Evolutionary conservation across 2,888 invertebrate genomes (phyloP), one percentile per base, ranked within the genome.

Genomic region (Blera fallax): DNA sequence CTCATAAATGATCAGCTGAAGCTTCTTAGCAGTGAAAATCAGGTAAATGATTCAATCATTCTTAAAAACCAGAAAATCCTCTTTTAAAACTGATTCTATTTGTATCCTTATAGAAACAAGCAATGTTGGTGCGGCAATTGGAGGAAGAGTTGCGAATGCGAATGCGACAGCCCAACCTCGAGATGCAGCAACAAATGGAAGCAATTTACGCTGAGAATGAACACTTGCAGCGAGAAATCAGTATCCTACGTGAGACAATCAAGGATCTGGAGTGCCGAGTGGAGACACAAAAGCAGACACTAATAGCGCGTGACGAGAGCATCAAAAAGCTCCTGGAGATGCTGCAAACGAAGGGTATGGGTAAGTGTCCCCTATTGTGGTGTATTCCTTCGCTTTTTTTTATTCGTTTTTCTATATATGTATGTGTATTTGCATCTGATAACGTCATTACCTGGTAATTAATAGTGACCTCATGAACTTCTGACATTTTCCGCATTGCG

Each of bases 281-380:
- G 90, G 99, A 99, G 93, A 98, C 98, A 34, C 99, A 99, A 93
- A 99, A 99, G 93, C 98, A 99, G 93, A 99, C 99, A 54, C 94
- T 99, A 88, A 96, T 97, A 91, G 98, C 99, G 58, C 94, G 99
- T 89, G 99, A 99, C 93, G 99, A 99, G 91, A 98, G 98, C 93
- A 99, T 99, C 92, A 99, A 99, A 94, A 99, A 98, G 93, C 94
- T 99, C 90, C 94, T 99, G 90, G 99, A 99, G 94, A 98, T 99
- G 98, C 94, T 99, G 82, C 98, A 99, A 93, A 98, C 97, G 92
- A 98, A 98, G 94, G 98, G 98, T 92, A 96, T 98, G 95, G 97
- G 98, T 97, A 94, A 95, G 97, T 90, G 50, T n/a, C 64, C 85
- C 83, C 84, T 69, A 76, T 56, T 62, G 60, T 60, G 58, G 45